A percentile compares a stretch with the other conserved stretches of the same genome.
These are phyloP conservation scores for Syrista parreyssii DNA, from an alignment of 2,888 invertebrate genomes.

Conservation along the genomic window DNA sequence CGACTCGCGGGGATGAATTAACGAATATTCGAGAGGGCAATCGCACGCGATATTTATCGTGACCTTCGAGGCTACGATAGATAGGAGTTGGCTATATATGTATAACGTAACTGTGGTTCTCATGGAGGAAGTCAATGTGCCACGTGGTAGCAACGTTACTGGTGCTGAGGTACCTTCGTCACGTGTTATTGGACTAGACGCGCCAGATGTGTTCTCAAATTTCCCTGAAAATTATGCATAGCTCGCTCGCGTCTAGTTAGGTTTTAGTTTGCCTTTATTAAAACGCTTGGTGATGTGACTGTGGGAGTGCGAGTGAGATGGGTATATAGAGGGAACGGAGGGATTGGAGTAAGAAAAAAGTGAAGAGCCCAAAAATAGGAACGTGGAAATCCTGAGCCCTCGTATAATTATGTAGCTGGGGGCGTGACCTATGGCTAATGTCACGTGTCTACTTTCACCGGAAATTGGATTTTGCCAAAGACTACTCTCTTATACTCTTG, in stretches of 20 bases:
- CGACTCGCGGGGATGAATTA: slow-evolving; percentile 25
- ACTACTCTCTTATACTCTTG: not conserved
- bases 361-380: slow-evolving; percentile 23
- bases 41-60: not conserved
- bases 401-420: slow-evolving; percentile 32
- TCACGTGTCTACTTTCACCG: slow-evolving; percentile 40
- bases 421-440: slow-evolving; percentile 41
- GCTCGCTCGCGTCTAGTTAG: slow-evolving; percentile 34
- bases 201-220: slow-evolving; percentile 37
- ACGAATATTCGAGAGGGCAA: slow-evolving; percentile 41
- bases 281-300: slow-evolving; percentile 21
- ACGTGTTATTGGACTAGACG: not conserved
- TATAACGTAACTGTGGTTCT: not conserved
- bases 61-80: not conserved
- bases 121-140: not conserved
- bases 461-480: slow-evolving; percentile 40
- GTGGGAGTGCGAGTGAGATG: slow-evolving; percentile 6
- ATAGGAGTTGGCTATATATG: not conserved
- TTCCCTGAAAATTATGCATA: slow-evolving; percentile 43
- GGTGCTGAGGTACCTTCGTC: not conserved
- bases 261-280: slow-evolving; percentile 41
- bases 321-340: not conserved
- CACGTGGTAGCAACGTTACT: slow-evolving; percentile 7
- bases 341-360: slow-evolving; percentile 7
- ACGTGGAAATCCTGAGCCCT: not conserved